phyloP scores from a whole-genome alignment of 2,888 invertebrate genomes.

The Macrosiphum euphorbiae region DNA sequence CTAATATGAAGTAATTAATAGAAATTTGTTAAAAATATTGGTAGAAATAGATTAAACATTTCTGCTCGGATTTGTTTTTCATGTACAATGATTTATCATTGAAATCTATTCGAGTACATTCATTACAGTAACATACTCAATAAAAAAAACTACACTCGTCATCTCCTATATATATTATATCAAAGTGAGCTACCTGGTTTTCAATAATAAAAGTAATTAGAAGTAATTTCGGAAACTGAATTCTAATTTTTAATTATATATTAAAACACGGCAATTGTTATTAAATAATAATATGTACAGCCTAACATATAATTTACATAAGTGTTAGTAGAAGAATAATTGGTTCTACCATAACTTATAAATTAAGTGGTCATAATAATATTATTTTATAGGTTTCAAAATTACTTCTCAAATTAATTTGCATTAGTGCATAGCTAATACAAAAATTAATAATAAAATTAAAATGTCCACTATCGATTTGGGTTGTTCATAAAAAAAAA shows the following conservation, averaged over 20 bases:
- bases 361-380: neutral
- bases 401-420: conserved; percentile 1
- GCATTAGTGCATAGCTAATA: neutral
- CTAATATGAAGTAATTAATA: neutral
- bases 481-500: neutral
- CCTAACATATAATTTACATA: neutral
- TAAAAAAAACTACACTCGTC: neutral
- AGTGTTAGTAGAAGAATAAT: neutral
- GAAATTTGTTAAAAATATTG: neutral
- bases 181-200: neutral
- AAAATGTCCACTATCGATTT: neutral
- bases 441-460: neutral
- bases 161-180: neutral
- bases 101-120: neutral
- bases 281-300: neutral
- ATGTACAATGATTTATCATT: neutral
- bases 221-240: neutral
- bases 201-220: neutral
- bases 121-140: neutral
- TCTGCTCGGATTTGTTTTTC: neutral
- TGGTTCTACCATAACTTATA: neutral
- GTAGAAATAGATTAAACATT: neutral
- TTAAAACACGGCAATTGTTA: neutral
- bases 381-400: conserved; percentile 15
- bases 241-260: neutral